Conservation (phyloP, 2,888 invertebrate species). For the Alsophila aescularia region DNA sequence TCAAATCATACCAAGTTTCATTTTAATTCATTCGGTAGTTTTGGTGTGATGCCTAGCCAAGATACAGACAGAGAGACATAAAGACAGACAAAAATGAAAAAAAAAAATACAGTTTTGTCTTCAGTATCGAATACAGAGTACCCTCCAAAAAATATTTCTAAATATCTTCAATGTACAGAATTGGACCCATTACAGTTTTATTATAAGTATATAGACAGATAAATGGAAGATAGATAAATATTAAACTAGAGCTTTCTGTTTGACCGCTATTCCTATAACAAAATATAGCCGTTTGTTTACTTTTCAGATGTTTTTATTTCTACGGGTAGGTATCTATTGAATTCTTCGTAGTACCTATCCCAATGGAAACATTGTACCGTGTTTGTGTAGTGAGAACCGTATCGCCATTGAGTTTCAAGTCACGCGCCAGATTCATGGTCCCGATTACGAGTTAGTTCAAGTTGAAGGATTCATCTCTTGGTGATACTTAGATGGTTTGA, state of each 20-base stretch:
- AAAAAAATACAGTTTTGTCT: too few species aligned
- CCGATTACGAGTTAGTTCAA: constrained; percentile 17
- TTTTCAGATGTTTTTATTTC: not conserved
- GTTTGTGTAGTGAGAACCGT: not conserved
- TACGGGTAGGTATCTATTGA: not conserved
- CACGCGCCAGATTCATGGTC: constrained; percentile 39
- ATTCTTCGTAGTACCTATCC: not conserved
- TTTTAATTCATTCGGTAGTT: too few species aligned
- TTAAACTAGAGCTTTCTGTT: not conserved
- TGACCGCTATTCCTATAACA: not conserved
- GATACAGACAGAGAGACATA: too few species aligned
- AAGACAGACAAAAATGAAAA: too few species aligned
- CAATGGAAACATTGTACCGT: constrained; percentile 1
- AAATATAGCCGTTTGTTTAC: not conserved
- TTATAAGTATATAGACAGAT: too few species aligned
- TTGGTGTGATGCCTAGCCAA: too few species aligned
- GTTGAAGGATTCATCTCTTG: not conserved
- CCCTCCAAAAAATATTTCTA: too few species aligned
- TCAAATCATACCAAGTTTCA: too few species aligned
- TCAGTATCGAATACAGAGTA: too few species aligned
- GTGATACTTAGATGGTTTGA: not conserved
- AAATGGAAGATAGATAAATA: too few species aligned
- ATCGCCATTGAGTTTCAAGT: constrained; percentile 30
- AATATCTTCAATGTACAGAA: too few species aligned
- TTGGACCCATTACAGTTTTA: too few species aligned